These are phyloP conservation scores for Eumacrocentrus americanus DNA, from an alignment of 2,888 invertebrate species.

Conservation along the genomic window DNA sequence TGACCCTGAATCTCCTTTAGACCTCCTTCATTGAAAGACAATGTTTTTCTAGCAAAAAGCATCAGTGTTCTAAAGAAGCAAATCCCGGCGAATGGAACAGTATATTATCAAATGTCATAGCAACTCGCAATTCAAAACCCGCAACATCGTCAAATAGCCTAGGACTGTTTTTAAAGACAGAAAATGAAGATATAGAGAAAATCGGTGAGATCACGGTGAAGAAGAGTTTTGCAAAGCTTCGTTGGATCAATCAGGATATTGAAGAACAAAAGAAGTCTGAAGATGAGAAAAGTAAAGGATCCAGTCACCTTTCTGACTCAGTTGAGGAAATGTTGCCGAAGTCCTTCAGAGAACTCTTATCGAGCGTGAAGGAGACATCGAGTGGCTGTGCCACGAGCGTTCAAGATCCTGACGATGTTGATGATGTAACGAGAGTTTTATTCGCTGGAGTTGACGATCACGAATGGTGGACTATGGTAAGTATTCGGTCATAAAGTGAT, in stretches of 20 bases:
- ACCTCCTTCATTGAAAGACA: neutral
- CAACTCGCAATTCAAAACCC: slow-evolving; percentile 39
- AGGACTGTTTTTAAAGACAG: slow-evolving; percentile 44
- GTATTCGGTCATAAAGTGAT: neutral
- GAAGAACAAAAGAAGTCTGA: no score
- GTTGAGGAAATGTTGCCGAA: slow-evolving; percentile 12
- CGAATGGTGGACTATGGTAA: slow-evolving; percentile 59
- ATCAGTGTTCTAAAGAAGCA: slow-evolving; percentile 49
- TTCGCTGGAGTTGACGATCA: slow-evolving; percentile 51
- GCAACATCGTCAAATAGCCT: slow-evolving; percentile 37
- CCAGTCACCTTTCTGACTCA: no score
- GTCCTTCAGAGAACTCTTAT: slow-evolving; percentile 12
- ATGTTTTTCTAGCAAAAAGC: slow-evolving; percentile 46
- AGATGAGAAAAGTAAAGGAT: slow-evolving; percentile 29
- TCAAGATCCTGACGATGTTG: slow-evolving; percentile 42
- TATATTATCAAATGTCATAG: slow-evolving; percentile 44
- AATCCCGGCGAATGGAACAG: slow-evolving; percentile 54
- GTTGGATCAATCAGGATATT: slow-evolving; percentile 42
- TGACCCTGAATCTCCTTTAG: neutral
- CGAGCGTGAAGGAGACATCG: slow-evolving; percentile 41
- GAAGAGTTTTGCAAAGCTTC: slow-evolving; percentile 43
- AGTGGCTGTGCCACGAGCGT: slow-evolving; percentile 46
- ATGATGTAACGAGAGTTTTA: slow-evolving; percentile 42
- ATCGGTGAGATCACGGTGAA: slow-evolving; percentile 44
- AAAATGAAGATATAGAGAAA: slow-evolving; percentile 36